A percentile compares a stretch with the other conserved stretches of the same genome.
Evolutionary conservation across 2,888 invertebrate genomes (phyloP).

Genomic region (Noctua janthina): DNA sequence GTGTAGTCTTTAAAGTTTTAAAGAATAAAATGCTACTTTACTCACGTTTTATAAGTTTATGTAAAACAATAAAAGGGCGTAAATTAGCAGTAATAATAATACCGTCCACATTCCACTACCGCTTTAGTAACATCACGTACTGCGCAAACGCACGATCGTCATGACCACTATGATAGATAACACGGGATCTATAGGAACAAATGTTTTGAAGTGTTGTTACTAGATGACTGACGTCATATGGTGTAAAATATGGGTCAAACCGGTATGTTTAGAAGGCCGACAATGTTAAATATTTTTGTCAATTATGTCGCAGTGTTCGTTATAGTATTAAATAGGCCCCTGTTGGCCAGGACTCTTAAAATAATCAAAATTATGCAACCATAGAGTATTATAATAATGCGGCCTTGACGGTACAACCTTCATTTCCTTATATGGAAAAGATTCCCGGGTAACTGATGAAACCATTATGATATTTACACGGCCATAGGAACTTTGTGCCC

Average conservation of each 20-base stretch:
- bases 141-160: not conserved
- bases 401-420: not conserved
- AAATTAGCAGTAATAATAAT: not conserved
- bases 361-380: not conserved
- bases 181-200: slow-evolving; percentile 35
- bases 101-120: not conserved
- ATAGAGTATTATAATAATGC: not conserved
- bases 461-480: slow-evolving; percentile 32
- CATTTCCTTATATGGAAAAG: not conserved
- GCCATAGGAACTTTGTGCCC: slow-evolving; percentile 7
- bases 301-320: not conserved
- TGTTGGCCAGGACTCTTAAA: not conserved
- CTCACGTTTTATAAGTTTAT: not conserved
- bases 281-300: no score
- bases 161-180: not conserved
- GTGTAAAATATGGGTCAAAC: not conserved
- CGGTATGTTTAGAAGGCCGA: no score
- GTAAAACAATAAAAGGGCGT: not conserved
- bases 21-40: not conserved
- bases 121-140: not conserved
- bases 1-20: not conserved
- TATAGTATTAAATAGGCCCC: not conserved
- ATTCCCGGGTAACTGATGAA: slow-evolving; percentile 7
- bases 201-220: not conserved
- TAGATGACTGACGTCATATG: slow-evolving; percentile 29